These are phyloP conservation scores for Heloderma charlesbogerti DNA, from an alignment of 2,113 vertebrate species.

Conservation along the genomic window DNA sequence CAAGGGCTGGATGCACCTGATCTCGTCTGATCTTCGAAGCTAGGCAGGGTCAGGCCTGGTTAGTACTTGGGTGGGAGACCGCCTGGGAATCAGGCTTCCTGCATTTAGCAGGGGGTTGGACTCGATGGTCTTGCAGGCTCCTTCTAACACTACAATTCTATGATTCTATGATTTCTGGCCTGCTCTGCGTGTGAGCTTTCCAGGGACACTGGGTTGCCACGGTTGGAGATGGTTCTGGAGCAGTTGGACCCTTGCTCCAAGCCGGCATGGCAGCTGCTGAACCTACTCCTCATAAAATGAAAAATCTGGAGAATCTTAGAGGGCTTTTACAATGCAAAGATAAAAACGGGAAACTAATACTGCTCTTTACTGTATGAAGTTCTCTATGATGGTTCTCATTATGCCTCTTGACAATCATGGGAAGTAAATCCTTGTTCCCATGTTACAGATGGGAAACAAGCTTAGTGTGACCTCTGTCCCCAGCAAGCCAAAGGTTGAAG, in stretches of 20 bases:
- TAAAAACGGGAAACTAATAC: neutral
- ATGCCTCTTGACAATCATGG: no score
- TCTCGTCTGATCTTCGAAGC: no score
- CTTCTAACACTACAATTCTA: no score
- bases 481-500: neutral
- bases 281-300: neutral
- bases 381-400: neutral
- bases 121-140: no score
- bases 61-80: no score
- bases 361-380: neutral
- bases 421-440: neutral
- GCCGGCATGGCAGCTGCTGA: neutral
- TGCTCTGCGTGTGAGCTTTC: neutral
- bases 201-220: neutral
- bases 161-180: neutral
- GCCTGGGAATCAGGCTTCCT: no score
- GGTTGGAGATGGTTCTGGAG: neutral
- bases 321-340: no score
- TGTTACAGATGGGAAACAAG: neutral
- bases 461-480: neutral
- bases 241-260: neutral
- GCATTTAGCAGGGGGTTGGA: no score
- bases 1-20: no score
- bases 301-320: neutral
- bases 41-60: no score